Evolutionary conservation across 2,888 invertebrate genomes (phyloP).

Genomic region (Cancer borealis): DNA sequence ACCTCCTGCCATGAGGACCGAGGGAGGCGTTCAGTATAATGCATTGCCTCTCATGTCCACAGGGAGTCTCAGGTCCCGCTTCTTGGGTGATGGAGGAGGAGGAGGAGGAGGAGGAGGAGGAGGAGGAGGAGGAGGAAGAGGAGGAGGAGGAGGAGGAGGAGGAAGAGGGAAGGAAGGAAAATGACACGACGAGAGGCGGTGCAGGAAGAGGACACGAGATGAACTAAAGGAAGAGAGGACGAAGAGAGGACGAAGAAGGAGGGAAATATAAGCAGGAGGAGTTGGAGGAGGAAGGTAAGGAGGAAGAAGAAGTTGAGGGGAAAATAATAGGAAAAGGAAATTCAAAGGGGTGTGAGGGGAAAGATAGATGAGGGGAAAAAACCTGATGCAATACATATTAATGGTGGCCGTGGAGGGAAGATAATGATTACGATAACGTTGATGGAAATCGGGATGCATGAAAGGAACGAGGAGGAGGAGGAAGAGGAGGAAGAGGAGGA

Average conservation of each 20-base stretch:
- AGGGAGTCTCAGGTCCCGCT: constrained; percentile 3
- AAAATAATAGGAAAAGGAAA: neutral
- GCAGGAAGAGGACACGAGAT: neutral
- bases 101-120: neutral
- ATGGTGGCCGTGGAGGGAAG: neutral
- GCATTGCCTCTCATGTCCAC: constrained; percentile 12
- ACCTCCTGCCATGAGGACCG: neutral
- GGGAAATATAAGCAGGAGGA: neutral
- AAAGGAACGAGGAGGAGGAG: neutral
- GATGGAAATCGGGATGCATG: constrained; percentile 15
- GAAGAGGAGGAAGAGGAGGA: neutral
- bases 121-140: neutral
- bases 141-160: neutral
- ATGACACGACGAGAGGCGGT: neutral
- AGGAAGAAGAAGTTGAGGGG: neutral
- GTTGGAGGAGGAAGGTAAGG: neutral
- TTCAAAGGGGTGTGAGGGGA: neutral
- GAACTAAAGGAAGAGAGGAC: neutral
- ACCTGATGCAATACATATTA: constrained; percentile 27
- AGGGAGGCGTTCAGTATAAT: constrained; percentile 20
- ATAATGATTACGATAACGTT: constrained; percentile 14
- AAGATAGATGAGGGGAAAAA: neutral
- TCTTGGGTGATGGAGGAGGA: neutral
- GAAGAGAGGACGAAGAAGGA: neutral
- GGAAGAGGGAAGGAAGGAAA: neutral